Base-by-base conservation (phyloP, 2,113 vertebrate species). In the Pholis gunnellus region DNA sequence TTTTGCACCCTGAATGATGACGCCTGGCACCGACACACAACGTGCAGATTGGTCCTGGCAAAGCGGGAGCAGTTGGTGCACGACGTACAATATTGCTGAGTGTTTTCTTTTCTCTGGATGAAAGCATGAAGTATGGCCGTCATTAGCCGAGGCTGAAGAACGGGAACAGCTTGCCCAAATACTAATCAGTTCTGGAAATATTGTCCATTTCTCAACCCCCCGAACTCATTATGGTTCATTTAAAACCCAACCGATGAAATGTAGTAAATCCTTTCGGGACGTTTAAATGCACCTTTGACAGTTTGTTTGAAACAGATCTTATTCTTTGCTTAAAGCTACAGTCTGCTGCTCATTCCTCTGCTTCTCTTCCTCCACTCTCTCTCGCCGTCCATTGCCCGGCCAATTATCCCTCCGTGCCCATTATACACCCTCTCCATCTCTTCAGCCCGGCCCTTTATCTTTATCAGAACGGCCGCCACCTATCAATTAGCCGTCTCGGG, bases 401-500 rank as follows among this genome's bases (percentile, higher is more conserved):
- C 81, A 89, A 83, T 81, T 88, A 90, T 83, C 78, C 83, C 63
- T 71, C 66, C 34, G 76, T 72, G 79, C 54, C 79, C 78, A 72
- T 85, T 80, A 75, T 46, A 67, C 6, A 18, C 80, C 57, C 73
- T 44, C 34, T 4, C 79, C 60, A 72, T 80, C 77, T 79, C 75
- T 73, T 77, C 60, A 78, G 9, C 83, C 75, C 25, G 5, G 66
- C 80, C 73, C 83, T 86, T 78, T 78, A 78, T 93, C 92, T 89
- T 84, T 84, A 89, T 92, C 89, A 80, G 80, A 70, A 22, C 85
- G 75, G 87, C 75, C 63, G 52, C 83, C 82, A 92, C 92, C 91
- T 89, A 94, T 94, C 94, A 94, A 94, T 95, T 94, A 94, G 70
- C 86, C 52, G 60, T 93, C 92, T 93, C 92, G 67, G 63, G 89